Base-by-base conservation (phyloP, 2,888 invertebrate genomes). In the Hetaerina titia region DNA sequence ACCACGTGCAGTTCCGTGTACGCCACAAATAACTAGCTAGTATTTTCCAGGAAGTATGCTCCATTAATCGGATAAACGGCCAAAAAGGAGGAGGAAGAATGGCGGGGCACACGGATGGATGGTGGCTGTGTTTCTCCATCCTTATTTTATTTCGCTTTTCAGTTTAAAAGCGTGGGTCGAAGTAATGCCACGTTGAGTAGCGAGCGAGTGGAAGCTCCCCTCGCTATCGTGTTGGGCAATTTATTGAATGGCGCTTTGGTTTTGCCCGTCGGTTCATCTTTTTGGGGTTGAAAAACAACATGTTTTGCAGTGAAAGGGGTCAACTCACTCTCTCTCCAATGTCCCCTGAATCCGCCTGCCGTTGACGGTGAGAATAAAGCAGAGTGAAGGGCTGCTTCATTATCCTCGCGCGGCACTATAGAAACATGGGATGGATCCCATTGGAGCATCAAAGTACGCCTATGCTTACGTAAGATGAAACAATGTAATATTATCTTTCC, bases 41-140 rank as follows among this genome's bases (percentile, higher is more conserved):
- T 81, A 81, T 81, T 81, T 81, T 31, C 81, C 81, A 81, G 81
- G 81, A 81, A 81, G 81, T 31, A 81, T 81, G 81, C 81, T 81
- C 81, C 81, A 81, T 81, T 81, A 81, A 31, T 81, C 25, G 45
- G 45, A 45, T 45, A 4, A 4, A 45, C 45, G 45, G 4, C 45
- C 45, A 4, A 4, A 45, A 45, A 45, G 81, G 31, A 81, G 81
- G 31, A 13, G 81, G 81, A 31, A 81, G 81, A 81, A 81, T 31
- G 81, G 81, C 31, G 81, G 81, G 9, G 81, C 81, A 0, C 31
- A 31, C 0, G 81, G 81, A 81, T 2, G 81, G 81, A 81, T 45
- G 81, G 15, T 31, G 9, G 31, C 74, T 25, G 15, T 60, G 5
- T 13, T 31, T 81, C 81, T 45, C 45, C 45, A 8, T 31, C 81